phyloP scores from a whole-genome alignment of 2,797 vertebrate species.

The Jordanella pulchra region DNA sequence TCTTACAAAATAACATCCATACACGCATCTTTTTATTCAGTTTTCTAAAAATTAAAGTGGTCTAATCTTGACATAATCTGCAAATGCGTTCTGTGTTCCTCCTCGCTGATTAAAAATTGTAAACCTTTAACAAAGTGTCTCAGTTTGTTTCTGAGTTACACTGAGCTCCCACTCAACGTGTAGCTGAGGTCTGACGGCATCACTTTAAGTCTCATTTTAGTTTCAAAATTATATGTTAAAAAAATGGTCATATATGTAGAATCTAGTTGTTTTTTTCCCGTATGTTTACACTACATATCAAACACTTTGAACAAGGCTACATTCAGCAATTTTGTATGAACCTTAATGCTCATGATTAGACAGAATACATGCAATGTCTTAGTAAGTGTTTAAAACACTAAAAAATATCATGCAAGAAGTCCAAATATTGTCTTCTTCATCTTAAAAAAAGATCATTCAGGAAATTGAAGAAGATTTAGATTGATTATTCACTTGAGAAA shows the following conservation, averaged over 20 bases:
- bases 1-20: neutral
- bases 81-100: neutral
- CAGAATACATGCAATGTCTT: neutral
- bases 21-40: neutral
- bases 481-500: neutral
- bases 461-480: neutral
- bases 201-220: neutral
- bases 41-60: neutral
- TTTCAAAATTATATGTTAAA: slow-evolving; percentile 1
- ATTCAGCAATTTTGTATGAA: neutral
- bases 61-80: neutral
- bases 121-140: slow-evolving; percentile 3
- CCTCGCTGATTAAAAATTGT: slow-evolving; percentile 7
- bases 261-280: neutral
- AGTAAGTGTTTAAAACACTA: neutral
- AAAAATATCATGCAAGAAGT: neutral
- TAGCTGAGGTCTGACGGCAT: neutral
- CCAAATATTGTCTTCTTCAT: neutral
- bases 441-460: neutral
- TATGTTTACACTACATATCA: neutral
- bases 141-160: neutral
- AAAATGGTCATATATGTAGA: neutral
- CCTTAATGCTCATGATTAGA: neutral
- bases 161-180: neutral
- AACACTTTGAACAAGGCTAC: neutral